Evolutionary conservation across 2,113 vertebrate genomes (phyloP).

Genomic region (Nothocercus nigrocapillus): DNA sequence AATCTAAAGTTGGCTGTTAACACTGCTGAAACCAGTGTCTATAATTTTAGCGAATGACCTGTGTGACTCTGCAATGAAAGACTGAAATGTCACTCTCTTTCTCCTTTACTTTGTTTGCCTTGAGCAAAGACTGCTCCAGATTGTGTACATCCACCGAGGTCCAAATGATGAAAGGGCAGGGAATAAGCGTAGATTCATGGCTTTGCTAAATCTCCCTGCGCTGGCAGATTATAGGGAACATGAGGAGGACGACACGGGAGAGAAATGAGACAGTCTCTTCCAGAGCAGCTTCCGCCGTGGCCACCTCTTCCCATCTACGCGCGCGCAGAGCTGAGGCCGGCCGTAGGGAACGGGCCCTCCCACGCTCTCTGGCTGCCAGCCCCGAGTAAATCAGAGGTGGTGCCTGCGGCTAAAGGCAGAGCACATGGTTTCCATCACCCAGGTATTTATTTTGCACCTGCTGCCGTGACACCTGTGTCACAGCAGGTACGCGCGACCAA

Average conservation of each 20-base stretch:
- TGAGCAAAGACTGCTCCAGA: slow-evolving; percentile 73
- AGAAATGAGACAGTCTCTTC: neutral
- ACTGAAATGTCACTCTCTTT: slow-evolving; percentile 73
- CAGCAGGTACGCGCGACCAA: slow-evolving; percentile 18
- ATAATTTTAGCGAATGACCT: slow-evolving; percentile 72
- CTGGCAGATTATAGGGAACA: neutral
- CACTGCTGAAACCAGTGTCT: slow-evolving; percentile 57
- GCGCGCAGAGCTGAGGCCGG: neutral
- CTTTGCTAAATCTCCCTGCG: slow-evolving; percentile 2
- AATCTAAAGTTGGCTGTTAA: slow-evolving; percentile 72
- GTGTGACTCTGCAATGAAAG: slow-evolving; percentile 66
- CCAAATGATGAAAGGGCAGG: slow-evolving; percentile 68
- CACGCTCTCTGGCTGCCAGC: slow-evolving; percentile 29
- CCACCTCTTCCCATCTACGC: neutral
- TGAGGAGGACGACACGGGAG: neutral
- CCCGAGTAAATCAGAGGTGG: slow-evolving; percentile 35
- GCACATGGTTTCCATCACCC: slow-evolving; percentile 44
- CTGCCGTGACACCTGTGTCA: slow-evolving; percentile 36
- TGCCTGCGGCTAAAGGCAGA: slow-evolving; percentile 37
- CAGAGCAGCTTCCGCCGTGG: neutral
- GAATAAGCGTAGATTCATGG: slow-evolving; percentile 24
- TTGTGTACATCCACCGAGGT: slow-evolving; percentile 53
- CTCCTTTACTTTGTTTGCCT: slow-evolving; percentile 68
- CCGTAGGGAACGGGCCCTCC: neutral
- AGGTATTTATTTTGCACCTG: slow-evolving; percentile 55